phyloP scores from a whole-genome alignment of 1,140 invertebrate genomes.

The Armadillidium nasatum region DNA sequence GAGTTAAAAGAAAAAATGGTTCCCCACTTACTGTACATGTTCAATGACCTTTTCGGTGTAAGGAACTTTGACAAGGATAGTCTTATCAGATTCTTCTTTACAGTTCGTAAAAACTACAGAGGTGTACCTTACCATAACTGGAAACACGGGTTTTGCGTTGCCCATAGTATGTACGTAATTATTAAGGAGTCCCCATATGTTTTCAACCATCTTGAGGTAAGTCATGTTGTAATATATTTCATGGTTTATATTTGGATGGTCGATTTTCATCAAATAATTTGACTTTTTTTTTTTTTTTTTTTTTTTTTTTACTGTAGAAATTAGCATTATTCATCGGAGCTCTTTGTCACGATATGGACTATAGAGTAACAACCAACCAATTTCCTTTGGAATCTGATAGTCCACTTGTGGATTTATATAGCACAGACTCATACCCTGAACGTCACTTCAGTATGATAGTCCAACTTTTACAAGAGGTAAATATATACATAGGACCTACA shows the following conservation, averaged over 20 bases:
- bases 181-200: slow-evolving; percentile 58
- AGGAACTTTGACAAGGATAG: slow-evolving; percentile 59
- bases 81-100: slow-evolving; percentile 67
- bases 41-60: slow-evolving; percentile 65
- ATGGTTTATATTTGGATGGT: too few species aligned
- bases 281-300: background rate
- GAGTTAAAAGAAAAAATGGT: slow-evolving; percentile 47
- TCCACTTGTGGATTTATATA: slow-evolving; percentile 72
- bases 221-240: slow-evolving; percentile 8
- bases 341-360: slow-evolving; percentile 78
- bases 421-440: slow-evolving; percentile 76
- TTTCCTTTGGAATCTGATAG: slow-evolving; percentile 78
- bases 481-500: background rate
- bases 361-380: slow-evolving; percentile 75
- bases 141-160: slow-evolving; percentile 77
- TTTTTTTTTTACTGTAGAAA: slow-evolving; percentile 55
- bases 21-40: slow-evolving; percentile 69
- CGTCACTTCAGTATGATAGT: slow-evolving; percentile 84
- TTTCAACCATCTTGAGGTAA: slow-evolving; percentile 61
- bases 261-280: too few species aligned
- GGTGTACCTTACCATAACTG: slow-evolving; percentile 79
- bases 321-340: slow-evolving; percentile 70
- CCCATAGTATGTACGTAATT: slow-evolving; percentile 73
- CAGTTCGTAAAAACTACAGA: slow-evolving; percentile 76
- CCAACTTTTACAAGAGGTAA: slow-evolving; percentile 71